Base-by-base conservation (phyloP, 92 coral and sea anemone genomes). In the Paragorgia papillata region DNA sequence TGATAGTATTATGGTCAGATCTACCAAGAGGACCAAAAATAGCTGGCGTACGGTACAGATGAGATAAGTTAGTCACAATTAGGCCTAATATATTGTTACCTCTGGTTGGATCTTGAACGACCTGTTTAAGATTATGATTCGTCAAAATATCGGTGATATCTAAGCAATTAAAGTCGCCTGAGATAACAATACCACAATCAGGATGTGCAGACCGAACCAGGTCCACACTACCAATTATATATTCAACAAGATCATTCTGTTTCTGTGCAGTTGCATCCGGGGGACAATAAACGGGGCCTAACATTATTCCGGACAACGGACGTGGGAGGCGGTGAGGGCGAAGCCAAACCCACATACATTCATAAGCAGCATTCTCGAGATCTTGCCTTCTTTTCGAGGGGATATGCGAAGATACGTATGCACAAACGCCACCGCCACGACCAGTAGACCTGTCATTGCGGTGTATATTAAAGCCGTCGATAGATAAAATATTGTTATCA, bases 311-410 rank as follows among this genome's bases (percentile, higher is more conserved):
- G 9, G 82, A 75, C n/a, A 75, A 10, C n/a, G 87, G 86, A 29
- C 83, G 69, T 8, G 39, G 87, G 13, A 83, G 46, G 32, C 67
- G 76, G 41, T 62, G 33, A 48, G 86, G 86, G 43, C 86, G 82
- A 20, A 75, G 76, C 86, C 86, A 75, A 13, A 76, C 43, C 71
- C 79, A 76, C 49, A 83, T 76, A 46, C 79, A 83, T 46, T 76
- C n/a, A n/a, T n/a, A n/a, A n/a, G n/a, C n/a, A n/a, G n/a, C n/a
- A n/a, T n/a, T n/a, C n/a, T n/a, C n/a, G n/a, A n/a, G n/a, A n/a
- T n/a, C n/a, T n/a, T n/a, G n/a, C n/a, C n/a, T n/a, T n/a, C n/a
- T n/a, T n/a, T n/a, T n/a, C n/a, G n/a, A n/a, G n/a, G n/a, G n/a
- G n/a, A n/a, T n/a, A n/a, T n/a, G n/a, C n/a, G n/a, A n/a, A n/a